Conservation (phyloP, 2,113 vertebrate genomes). For the Ahaetulla prasina region DNA sequence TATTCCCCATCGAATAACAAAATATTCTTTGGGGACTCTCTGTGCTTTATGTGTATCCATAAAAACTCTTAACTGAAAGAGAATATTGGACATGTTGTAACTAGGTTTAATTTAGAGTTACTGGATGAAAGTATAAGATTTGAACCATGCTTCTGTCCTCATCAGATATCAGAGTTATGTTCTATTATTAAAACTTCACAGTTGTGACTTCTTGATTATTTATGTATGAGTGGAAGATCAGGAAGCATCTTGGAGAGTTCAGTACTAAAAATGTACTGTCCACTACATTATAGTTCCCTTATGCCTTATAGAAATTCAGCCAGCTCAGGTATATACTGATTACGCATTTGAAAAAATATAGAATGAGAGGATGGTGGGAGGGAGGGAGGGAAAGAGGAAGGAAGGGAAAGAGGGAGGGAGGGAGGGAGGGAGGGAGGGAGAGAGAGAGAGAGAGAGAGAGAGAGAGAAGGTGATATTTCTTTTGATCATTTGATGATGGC, state of each 20-base stretch:
- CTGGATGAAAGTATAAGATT: background rate
- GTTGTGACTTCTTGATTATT: background rate
- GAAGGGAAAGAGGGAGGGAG: no score
- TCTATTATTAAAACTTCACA: no score
- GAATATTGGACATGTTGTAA: background rate
- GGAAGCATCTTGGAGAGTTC: background rate
- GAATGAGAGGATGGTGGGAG: background rate
- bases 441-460: background rate
- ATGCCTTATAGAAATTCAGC: background rate
- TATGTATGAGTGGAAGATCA: background rate
- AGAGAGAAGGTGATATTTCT: background rate
- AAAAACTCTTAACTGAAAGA: background rate
- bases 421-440: no score
- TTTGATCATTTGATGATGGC: background rate
- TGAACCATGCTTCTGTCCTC: background rate
- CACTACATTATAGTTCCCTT: background rate
- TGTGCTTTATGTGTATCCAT: background rate
- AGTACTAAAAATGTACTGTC: background rate
- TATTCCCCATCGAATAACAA: background rate
- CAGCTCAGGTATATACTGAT: background rate
- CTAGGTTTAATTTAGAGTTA: background rate
- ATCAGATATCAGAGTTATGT: background rate
- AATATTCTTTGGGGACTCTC: background rate
- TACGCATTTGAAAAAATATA: background rate
- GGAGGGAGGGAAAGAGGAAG: no score